Evolutionary conservation across 2,888 invertebrate species (phyloP).

Genomic region (Amphipyra berbera): DNA sequence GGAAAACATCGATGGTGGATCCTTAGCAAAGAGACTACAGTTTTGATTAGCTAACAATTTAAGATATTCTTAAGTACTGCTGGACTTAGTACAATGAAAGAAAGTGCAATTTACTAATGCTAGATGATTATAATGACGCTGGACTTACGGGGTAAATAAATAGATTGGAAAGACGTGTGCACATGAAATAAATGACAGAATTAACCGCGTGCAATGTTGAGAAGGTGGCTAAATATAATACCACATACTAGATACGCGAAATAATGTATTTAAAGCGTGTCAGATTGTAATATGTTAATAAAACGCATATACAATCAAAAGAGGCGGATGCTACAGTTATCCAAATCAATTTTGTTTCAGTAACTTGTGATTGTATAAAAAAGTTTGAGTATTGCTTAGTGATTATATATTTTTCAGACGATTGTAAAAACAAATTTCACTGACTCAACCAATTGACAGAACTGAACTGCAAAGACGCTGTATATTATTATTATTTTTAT

Average conservation of each 20-base stretch:
- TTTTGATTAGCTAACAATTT: slow-evolving; percentile 81
- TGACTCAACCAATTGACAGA: slow-evolving; percentile 47
- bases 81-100: slow-evolving; percentile 64
- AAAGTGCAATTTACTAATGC: slow-evolving; percentile 69
- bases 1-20: slow-evolving; percentile 92
- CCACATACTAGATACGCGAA: slow-evolving; percentile 5
- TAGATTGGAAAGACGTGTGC: neutral
- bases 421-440: slow-evolving; percentile 61
- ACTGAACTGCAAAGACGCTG: slow-evolving; percentile 45
- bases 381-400: slow-evolving; percentile 11
- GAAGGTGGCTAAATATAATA: slow-evolving; percentile 13
- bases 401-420: slow-evolving; percentile 16
- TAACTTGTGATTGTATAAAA: slow-evolving; percentile 4
- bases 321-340: slow-evolving; percentile 13
- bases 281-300: neutral
- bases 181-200: neutral
- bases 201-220: slow-evolving; percentile 21
- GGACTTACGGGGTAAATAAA: slow-evolving; percentile 12
- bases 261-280: slow-evolving; percentile 7
- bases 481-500: slow-evolving; percentile 52
- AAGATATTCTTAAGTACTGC: slow-evolving; percentile 51
- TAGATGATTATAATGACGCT: slow-evolving; percentile 39
- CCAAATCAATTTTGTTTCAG: slow-evolving; percentile 4
- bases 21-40: slow-evolving; percentile 92
- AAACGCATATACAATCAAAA: slow-evolving; percentile 8